Evolutionary conservation across 2,113 vertebrate genomes (phyloP), one percentile per base, ranked within the genome.

Genomic region (Oreochromis tanganicae): DNA sequence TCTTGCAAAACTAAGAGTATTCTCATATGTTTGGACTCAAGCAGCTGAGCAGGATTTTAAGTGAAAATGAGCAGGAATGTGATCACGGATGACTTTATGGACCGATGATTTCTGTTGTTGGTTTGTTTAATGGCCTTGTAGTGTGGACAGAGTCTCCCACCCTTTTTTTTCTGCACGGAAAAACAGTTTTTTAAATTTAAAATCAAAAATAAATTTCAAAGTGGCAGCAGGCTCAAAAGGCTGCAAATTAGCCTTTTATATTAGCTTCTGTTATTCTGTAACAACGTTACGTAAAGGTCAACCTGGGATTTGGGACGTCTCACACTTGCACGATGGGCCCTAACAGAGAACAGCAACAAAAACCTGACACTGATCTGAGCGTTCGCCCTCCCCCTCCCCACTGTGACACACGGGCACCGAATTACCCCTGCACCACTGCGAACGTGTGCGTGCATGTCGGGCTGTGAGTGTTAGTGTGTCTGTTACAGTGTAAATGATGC

Each of bases 401-500:
- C 89, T 83, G 90, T 78, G 84, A 83, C 79, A 43, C 85, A 87
- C 85, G 87, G 81, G 88, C 78, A 63, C 61, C 38, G 71, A 83
- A 88, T 88, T 85, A 89, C 71, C 84, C 59, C 41, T 8, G 13
- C 11, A 24, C 24, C 17, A 24, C 84, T 88, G 71, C 43, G 17
- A 83, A 73, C 11, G 55, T 16, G 68, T 87, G 78, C 82, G 50
- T 50, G 57, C 4, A 27, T 10, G 38, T n/a, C 5, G 21, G 82
- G 38, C 59, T 88, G 86, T 81, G 78, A 89, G 79, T 83, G 80
- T 81, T 48, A 78, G 66, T 38, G 50, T 10, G 59, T 84, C 73
- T 55, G 75, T 57, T 27, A 43, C 8, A 63, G 63, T 75, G 34
- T 41, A 38, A 71, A 61, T 19, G 52, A 11, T 48, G 24, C 71